phyloP scores from a whole-genome alignment of 2,113 vertebrate genomes.

The Platichthys flesus region DNA sequence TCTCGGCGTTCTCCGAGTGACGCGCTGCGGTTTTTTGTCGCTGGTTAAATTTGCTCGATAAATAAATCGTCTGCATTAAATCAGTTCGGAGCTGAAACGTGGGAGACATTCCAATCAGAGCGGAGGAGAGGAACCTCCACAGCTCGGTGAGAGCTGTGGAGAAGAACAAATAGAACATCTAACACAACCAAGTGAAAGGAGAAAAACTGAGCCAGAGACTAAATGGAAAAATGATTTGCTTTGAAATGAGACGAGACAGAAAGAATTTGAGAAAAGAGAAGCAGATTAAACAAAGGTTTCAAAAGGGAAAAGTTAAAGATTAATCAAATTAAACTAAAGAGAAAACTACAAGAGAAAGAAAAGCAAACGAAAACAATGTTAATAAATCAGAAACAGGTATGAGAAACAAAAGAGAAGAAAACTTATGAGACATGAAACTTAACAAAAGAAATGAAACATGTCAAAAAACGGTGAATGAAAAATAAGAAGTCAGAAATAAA shows the following conservation, averaged over 20 bases:
- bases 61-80: conserved; percentile 27
- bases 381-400: too few species aligned
- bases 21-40: neutral
- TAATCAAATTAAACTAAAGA: too few species aligned
- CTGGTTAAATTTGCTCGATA: conserved; percentile 19
- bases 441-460: too few species aligned
- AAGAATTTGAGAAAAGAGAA: too few species aligned
- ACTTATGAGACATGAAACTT: too few species aligned
- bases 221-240: too few species aligned
- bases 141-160: conserved; percentile 13
- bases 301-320: too few species aligned
- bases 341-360: too few species aligned
- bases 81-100: conserved; percentile 19
- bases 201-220: neutral
- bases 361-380: too few species aligned
- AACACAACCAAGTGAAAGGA: neutral
- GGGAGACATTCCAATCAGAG: conserved; percentile 56
- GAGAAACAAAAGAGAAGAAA: too few species aligned
- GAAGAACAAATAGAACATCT: neutral
- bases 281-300: too few species aligned
- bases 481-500: neutral
- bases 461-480: neutral
- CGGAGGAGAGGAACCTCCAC: conserved; percentile 83
- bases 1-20: neutral
- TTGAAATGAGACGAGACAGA: too few species aligned